Percentiles rank a stretch among this genome's conserved stretches.
Evolutionary conservation across 2,888 invertebrate species (phyloP).

Genomic region (Carpatolechia fugitivella): DNA sequence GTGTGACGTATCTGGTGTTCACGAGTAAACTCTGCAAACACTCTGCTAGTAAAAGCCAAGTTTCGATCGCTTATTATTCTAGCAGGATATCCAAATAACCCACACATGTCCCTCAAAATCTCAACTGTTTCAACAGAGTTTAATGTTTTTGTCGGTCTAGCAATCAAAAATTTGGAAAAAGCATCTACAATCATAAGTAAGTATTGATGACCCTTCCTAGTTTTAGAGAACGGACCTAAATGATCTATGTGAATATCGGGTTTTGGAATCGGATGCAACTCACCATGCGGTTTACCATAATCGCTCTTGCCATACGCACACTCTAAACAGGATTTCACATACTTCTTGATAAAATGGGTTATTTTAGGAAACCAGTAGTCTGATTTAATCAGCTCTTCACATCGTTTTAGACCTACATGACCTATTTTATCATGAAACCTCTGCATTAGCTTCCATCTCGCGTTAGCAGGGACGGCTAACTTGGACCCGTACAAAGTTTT

Average conservation of each 20-base stretch:
- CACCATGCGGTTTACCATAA: slow-evolving; percentile 21
- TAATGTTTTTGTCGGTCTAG: too few relatives aligned
- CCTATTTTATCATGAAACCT: slow-evolving; percentile 37
- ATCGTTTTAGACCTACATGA: slow-evolving; percentile 29
- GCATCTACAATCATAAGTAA: slow-evolving; percentile 26
- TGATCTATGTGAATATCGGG: slow-evolving; percentile 22
- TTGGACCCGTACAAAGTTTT: neutral
- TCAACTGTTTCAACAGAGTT: neutral
- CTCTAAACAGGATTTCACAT: slow-evolving; percentile 29
- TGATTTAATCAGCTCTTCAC: slow-evolving; percentile 29
- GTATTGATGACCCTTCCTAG: neutral
- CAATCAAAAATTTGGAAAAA: neutral
- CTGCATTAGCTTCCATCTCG: slow-evolving; percentile 26
- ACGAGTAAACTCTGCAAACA: too few relatives aligned
- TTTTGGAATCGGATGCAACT: slow-evolving; percentile 27
- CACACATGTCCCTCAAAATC: slow-evolving; percentile 16
- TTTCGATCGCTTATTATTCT: too few relatives aligned
- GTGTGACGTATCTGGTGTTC: too few relatives aligned
- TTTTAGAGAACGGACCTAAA: neutral
- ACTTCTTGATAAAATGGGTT: slow-evolving; percentile 29
- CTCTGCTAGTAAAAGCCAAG: too few relatives aligned
- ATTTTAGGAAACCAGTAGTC: slow-evolving; percentile 38
- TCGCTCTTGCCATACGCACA: slow-evolving; percentile 36
- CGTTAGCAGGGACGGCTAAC: slow-evolving; percentile 30
- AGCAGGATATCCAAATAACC: too few relatives aligned